Evolutionary conservation across 2,797 vertebrate species (phyloP).

Genomic region (Molossus alvarezi): DNA sequence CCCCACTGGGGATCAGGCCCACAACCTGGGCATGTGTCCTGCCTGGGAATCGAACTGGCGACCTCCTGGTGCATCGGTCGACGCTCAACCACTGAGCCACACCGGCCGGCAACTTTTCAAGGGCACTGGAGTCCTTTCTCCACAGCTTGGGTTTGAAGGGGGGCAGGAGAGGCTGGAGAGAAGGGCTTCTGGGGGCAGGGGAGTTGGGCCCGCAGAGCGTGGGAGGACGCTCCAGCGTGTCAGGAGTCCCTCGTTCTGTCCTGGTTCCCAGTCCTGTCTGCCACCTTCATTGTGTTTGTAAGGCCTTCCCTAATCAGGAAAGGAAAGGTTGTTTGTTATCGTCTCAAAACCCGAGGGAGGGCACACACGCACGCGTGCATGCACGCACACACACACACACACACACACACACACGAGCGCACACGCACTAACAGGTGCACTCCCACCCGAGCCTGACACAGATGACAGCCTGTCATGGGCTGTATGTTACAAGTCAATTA

Average conservation of each 20-base stretch:
- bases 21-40: too few relatives aligned
- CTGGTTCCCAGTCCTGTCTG: neutral
- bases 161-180: neutral
- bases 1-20: too few relatives aligned
- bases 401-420: neutral
- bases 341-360: neutral
- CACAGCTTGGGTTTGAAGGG: neutral
- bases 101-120: neutral
- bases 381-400: neutral
- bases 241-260: neutral
- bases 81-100: neutral
- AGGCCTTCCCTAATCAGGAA: neutral
- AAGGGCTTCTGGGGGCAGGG: neutral
- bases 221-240: neutral
- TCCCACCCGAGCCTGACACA: neutral
- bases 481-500: slow-evolving; percentile 73
- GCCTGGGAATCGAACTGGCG: too few relatives aligned
- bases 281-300: neutral
- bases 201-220: neutral
- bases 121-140: neutral
- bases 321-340: neutral
- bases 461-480: slow-evolving; percentile 61
- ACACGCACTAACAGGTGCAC: neutral
- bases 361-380: accelerated
- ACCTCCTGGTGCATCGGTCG: too few relatives aligned